Percentiles rank a stretch among this genome's conserved stretches.
Evolutionary conservation across 2,113 vertebrate species (phyloP).

Genomic region (Gnathonemus echidnorhynchus): DNA sequence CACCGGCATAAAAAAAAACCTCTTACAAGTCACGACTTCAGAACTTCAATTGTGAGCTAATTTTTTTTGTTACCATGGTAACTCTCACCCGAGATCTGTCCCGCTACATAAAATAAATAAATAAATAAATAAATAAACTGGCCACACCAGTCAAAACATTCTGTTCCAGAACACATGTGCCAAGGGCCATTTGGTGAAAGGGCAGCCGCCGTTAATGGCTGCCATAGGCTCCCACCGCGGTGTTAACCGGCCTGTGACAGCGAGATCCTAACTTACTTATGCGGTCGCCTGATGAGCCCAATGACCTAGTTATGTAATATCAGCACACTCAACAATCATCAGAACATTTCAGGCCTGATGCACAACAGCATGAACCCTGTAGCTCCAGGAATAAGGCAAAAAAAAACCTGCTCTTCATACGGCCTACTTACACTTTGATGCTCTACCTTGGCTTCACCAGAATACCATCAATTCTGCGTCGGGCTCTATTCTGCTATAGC

Average conservation of each 20-base stretch:
- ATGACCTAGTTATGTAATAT: not conserved
- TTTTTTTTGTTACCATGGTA: constrained; percentile 1
- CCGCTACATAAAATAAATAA: not conserved
- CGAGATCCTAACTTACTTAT: not conserved
- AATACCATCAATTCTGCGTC: not conserved
- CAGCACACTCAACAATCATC: not conserved
- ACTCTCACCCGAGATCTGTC: constrained; percentile 1
- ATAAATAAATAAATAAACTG: not conserved
- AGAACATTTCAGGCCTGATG: not conserved
- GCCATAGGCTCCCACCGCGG: not conserved
- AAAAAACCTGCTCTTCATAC: not conserved
- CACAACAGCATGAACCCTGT: not conserved
- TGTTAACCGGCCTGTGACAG: not conserved
- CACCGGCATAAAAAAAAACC: not conserved
- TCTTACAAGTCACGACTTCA: not conserved
- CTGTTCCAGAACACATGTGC: constrained; percentile 1
- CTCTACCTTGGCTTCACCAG: not conserved
- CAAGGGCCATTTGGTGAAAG: not conserved
- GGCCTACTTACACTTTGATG: not conserved
- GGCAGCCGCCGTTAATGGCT: not conserved
- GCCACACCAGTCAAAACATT: not conserved
- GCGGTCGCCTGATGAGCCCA: not conserved
- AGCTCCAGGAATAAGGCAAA: not conserved
- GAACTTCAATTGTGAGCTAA: constrained; percentile 8
- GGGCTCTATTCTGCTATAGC: not conserved